Conservation (phyloP, 2,888 invertebrate species). For the Cybosia mesomella region DNA sequence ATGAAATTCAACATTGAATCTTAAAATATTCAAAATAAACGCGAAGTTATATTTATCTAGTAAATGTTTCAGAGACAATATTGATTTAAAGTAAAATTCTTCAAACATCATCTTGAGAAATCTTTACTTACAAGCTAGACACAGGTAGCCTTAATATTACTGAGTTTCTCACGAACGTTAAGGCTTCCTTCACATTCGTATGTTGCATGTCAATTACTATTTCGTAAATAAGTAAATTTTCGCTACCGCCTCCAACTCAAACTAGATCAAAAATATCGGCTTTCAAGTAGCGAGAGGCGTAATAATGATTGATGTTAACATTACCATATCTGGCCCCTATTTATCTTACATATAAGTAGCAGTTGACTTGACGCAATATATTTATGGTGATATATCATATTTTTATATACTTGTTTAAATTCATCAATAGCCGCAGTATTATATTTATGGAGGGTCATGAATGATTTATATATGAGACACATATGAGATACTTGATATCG, state of each 20-base stretch:
- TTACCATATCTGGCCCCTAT: slow-evolving; percentile 68
- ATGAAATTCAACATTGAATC: too few species aligned
- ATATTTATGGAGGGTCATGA: background rate
- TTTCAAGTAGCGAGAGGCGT: slow-evolving; percentile 54
- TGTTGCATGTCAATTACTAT: background rate
- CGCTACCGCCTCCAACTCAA: slow-evolving; percentile 29
- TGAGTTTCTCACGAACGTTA: background rate
- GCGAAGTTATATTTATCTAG: too few species aligned
- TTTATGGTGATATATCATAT: slow-evolving; percentile 37
- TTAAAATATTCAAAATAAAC: too few species aligned
- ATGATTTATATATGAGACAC: background rate
- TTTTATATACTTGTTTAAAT: slow-evolving; percentile 27
- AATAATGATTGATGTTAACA: slow-evolving; percentile 75
- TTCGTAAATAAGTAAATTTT: slow-evolving; percentile 5
- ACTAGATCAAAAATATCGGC: slow-evolving; percentile 37
- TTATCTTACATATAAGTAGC: slow-evolving; percentile 66
- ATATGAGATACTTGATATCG: too few species aligned
- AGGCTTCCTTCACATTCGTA: background rate
- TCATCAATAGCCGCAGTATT: slow-evolving; percentile 22
- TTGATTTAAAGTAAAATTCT: background rate
- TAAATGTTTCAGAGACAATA: too few species aligned
- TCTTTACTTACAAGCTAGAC: too few species aligned
- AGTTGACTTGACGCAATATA: slow-evolving; percentile 56
- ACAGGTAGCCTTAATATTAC: background rate
- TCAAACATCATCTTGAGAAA: background rate